Evolutionary conservation across 92 coral and sea anemone species (phyloP).

Genomic region (Blastomussa wellsi): DNA sequence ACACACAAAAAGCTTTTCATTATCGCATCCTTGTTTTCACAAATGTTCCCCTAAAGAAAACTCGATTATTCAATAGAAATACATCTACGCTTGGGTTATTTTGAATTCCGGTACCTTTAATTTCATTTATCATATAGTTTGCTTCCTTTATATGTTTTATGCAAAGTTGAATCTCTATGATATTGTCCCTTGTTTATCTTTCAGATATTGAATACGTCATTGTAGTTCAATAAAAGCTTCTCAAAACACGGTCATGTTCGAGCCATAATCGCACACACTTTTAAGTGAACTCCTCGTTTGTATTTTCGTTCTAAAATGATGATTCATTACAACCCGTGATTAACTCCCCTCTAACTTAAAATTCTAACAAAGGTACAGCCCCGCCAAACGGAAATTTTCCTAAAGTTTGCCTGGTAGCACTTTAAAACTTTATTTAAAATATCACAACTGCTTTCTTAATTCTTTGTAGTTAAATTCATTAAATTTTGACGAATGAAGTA

Average conservation of each 20-base stretch:
- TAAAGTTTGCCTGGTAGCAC: background rate
- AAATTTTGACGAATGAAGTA: conserved; percentile 33
- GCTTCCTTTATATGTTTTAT: conserved; percentile 36
- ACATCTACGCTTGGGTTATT: conserved; percentile 33
- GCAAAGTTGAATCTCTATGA: conserved; percentile 27
- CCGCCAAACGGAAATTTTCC: conserved; percentile 34
- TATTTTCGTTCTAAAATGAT: background rate
- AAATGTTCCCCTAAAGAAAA: conserved; percentile 51
- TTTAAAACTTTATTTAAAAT: conserved; percentile 5
- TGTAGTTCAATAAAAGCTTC: conserved; percentile 38
- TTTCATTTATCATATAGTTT: conserved; percentile 29
- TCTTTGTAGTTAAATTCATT: conserved; percentile 16
- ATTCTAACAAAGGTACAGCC: conserved; percentile 29
- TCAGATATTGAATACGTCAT: conserved; percentile 34
- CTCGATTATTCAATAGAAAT: conserved; percentile 31
- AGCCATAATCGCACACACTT: conserved; percentile 23
- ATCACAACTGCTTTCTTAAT: conserved; percentile 1
- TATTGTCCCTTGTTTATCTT: conserved; percentile 43
- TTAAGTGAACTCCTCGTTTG: conserved; percentile 17
- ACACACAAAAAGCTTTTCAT: conserved; percentile 51
- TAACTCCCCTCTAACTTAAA: conserved; percentile 1
- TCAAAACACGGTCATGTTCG: conserved; percentile 35
- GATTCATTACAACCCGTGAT: conserved; percentile 12
- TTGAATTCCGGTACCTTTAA: conserved; percentile 53
- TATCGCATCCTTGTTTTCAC: conserved; percentile 49